Evolutionary conservation across 2,113 vertebrate genomes (phyloP).

Genomic region (Coptodon bakossiorum): DNA sequence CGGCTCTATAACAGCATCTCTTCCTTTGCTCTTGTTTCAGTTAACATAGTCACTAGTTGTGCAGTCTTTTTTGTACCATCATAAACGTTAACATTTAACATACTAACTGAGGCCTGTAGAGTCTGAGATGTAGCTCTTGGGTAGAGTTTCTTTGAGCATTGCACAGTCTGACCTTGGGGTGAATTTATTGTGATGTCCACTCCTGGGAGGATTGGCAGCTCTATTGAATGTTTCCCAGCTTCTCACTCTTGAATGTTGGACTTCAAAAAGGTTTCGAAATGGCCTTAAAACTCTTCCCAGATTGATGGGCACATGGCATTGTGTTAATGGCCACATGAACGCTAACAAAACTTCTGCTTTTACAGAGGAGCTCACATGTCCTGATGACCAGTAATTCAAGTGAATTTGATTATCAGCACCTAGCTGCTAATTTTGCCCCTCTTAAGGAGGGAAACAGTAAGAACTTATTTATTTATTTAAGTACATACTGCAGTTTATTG

Average conservation of each 20-base stretch:
- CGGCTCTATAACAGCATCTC: neutral
- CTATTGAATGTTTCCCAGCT: neutral
- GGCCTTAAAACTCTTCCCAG: neutral
- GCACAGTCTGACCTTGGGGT: neutral
- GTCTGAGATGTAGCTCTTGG: neutral
- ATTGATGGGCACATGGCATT: neutral
- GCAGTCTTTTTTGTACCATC: neutral
- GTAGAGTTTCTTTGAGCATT: neutral
- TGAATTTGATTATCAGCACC: neutral
- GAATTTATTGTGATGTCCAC: neutral
- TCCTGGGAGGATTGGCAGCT: neutral
- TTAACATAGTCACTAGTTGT: neutral
- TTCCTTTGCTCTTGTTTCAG: neutral
- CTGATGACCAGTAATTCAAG: neutral
- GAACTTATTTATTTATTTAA: neutral
- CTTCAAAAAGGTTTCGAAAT: neutral
- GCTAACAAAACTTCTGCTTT: neutral
- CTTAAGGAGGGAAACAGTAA: neutral
- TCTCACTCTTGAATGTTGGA: neutral
- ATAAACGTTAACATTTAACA: neutral
- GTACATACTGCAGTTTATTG: neutral
- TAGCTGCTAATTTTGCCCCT: neutral
- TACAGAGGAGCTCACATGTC: neutral
- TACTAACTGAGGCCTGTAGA: neutral
- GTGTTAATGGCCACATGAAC: neutral